Conservation (phyloP, 1,140 invertebrate genomes). For the Carposina sasakii region DNA sequence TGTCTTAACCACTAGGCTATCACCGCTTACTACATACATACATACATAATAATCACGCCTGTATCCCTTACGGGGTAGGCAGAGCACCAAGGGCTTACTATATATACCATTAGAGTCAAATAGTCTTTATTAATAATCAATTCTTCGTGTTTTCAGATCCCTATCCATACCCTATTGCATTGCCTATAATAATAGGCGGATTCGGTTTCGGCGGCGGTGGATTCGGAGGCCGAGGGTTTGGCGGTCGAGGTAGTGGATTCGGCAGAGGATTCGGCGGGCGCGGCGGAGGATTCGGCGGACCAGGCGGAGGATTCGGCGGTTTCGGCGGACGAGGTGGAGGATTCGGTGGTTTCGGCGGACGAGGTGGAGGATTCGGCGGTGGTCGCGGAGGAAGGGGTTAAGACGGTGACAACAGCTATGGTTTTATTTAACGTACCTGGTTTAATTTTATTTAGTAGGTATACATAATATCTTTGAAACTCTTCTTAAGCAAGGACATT, state of each 20-base stretch:
- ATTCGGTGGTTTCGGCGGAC: background rate
- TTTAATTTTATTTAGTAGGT: background rate
- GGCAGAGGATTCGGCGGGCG: slow-evolving; percentile 17
- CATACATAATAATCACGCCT: too few species aligned
- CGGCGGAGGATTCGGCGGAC: slow-evolving; percentile 18
- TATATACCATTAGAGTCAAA: too few species aligned
- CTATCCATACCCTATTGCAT: slow-evolving; percentile 5
- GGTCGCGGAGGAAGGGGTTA: slow-evolving; percentile 34
- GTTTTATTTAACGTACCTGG: too few species aligned
- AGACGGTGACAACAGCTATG: too few species aligned
- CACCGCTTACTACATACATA: too few species aligned
- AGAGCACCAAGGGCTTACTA: too few species aligned
- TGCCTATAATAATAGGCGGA: slow-evolving; percentile 7
- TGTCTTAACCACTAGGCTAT: too few species aligned
- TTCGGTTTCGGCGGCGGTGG: slow-evolving; percentile 27
- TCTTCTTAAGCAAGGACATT: too few species aligned
- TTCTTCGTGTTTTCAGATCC: slow-evolving; percentile 1
- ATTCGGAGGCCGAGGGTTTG: slow-evolving; percentile 22
- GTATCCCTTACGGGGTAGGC: too few species aligned
- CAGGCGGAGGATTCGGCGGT: slow-evolving; percentile 17
- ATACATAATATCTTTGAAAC: background rate
- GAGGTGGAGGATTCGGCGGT: slow-evolving; percentile 14
- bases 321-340: slow-evolving; percentile 15
- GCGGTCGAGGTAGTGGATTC: slow-evolving; percentile 16
- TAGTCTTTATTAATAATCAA: too few species aligned